phyloP scores from a whole-genome alignment of 2,888 invertebrate species.

The Limnephilus auricula region DNA sequence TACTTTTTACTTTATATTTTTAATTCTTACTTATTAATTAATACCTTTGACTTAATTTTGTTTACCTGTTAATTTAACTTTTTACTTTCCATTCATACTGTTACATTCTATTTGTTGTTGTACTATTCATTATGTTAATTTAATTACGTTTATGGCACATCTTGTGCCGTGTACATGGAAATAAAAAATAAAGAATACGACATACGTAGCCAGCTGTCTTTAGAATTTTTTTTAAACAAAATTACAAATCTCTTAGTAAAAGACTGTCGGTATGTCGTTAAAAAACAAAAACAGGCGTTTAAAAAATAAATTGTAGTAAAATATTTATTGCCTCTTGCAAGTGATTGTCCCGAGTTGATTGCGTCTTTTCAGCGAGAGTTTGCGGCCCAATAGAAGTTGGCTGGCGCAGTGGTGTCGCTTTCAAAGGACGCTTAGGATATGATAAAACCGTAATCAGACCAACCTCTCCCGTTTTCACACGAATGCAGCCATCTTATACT shows the following conservation, averaged over 20 bases:
- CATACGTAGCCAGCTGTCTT: background rate
- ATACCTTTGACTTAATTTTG: too few relatives aligned
- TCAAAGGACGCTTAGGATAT: constrained; percentile 55
- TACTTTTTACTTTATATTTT: too few relatives aligned
- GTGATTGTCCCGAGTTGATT: constrained; percentile 52
- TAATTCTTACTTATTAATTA: too few relatives aligned
- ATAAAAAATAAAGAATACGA: too few relatives aligned
- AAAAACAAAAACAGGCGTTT: background rate
- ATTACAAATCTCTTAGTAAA: background rate
- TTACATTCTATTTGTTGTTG: too few relatives aligned
- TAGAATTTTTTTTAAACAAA: background rate
- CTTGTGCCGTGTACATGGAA: too few relatives aligned
- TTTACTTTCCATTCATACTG: too few relatives aligned
- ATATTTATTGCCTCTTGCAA: constrained; percentile 41
- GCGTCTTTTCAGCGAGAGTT: constrained; percentile 54
- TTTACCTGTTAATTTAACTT: too few relatives aligned
- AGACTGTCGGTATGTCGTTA: background rate
- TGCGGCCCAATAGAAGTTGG: constrained; percentile 36
- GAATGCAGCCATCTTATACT: constrained; percentile 27
- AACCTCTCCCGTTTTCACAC: constrained; percentile 26
- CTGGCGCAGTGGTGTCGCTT: constrained; percentile 50
- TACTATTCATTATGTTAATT: too few relatives aligned
- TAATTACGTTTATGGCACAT: too few relatives aligned
- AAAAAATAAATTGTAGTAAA: constrained; percentile 52
- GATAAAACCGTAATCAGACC: constrained; percentile 61